A percentile compares a stretch with the other conserved stretches of the same genome.
Evolutionary conservation across 2,888 invertebrate species (phyloP).

Genomic region (Axea sp.): DNA sequence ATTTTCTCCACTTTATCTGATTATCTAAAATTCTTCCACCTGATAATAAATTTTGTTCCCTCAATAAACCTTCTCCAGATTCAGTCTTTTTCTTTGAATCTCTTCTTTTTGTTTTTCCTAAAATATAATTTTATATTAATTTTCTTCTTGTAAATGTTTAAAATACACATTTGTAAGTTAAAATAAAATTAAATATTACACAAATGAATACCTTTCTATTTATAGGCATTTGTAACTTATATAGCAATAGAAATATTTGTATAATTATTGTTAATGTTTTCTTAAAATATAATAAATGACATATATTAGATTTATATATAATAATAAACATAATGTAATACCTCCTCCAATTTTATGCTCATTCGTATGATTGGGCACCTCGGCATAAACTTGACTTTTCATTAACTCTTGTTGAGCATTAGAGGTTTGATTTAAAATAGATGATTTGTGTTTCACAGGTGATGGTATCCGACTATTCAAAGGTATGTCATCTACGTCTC

Average conservation of each 20-base stretch:
- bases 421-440: constrained; percentile 70
- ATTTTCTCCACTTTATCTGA: constrained; percentile 76
- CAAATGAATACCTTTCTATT: too few species aligned
- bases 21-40: constrained; percentile 78
- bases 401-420: constrained; percentile 70
- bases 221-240: too few species aligned
- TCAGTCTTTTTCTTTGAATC: constrained; percentile 83
- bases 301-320: too few species aligned
- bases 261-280: too few species aligned
- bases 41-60: constrained; percentile 79
- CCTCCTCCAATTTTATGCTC: constrained; percentile 79
- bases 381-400: constrained; percentile 73
- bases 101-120: constrained; percentile 80
- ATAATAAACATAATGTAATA: too few species aligned
- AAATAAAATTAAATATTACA: too few species aligned
- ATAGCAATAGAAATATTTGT: too few species aligned
- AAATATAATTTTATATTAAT: constrained; percentile 21
- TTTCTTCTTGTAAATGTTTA: too few species aligned
- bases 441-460: constrained; percentile 75
- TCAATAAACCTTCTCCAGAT: constrained; percentile 81
- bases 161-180: too few species aligned
- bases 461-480: constrained; percentile 78
- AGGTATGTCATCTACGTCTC: constrained; percentile 77
- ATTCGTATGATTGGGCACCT: constrained; percentile 75
- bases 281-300: too few species aligned